phyloP scores from a whole-genome alignment of 2,888 invertebrate species.

The Noctua janthe region DNA sequence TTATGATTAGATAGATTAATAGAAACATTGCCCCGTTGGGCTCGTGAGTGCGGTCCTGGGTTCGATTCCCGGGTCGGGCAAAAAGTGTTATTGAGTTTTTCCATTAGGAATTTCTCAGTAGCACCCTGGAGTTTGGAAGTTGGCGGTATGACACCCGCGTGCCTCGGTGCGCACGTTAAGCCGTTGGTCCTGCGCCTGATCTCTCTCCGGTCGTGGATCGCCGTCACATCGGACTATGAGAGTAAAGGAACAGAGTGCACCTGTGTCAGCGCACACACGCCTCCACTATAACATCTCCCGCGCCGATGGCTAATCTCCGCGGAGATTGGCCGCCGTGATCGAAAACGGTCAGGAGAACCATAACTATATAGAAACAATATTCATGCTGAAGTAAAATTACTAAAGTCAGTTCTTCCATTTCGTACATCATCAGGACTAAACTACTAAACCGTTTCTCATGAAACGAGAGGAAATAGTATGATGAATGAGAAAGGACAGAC shows the following conservation, averaged over 20 bases:
- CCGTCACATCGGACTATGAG: too few species aligned
- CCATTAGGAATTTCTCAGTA: background rate
- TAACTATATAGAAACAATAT: background rate
- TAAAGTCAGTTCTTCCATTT: background rate
- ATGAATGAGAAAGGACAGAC: rapidly evolving
- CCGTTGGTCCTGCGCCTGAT: too few species aligned
- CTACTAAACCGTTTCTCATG: background rate
- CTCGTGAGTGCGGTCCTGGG: background rate
- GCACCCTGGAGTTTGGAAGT: background rate
- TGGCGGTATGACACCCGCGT: background rate
- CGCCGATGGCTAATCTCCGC: too few species aligned
- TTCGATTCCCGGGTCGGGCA: background rate
- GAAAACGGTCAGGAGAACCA: too few species aligned
- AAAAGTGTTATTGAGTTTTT: background rate
- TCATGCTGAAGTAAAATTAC: too few species aligned
- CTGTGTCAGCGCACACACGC: too few species aligned
- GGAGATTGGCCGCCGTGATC: too few species aligned
- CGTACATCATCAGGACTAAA: background rate
- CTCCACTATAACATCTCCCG: too few species aligned
- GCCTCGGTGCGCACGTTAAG: too few species aligned
- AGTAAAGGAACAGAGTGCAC: too few species aligned
- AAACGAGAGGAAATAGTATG: background rate
- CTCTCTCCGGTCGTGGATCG: too few species aligned
- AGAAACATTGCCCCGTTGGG: background rate
- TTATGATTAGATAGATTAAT: background rate